Base-by-base conservation (phyloP, 2,113 vertebrate genomes). In the Sturnira hondurensis region DNA sequence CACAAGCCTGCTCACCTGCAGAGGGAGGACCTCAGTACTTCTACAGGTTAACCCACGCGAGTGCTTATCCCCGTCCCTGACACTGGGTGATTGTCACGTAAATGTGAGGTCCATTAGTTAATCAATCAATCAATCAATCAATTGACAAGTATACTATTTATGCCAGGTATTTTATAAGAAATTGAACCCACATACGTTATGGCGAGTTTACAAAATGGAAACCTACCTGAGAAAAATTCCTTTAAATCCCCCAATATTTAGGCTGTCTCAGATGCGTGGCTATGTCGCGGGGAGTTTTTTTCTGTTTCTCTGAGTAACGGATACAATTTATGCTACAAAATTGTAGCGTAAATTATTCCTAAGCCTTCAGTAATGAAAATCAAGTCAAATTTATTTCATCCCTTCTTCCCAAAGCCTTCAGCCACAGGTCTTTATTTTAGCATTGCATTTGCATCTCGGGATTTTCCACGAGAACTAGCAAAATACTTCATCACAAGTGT, bases 161-260 rank as follows among this genome's bases (percentile, higher is more conserved):
- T 41, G 41, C 24, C 52, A 2, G 26, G 45, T 7, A 16, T 80
- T 45, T 77, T 12, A 31, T 58, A 28, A 28, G 65, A 41, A 9
- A 9, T 0, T 11, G 33, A 67, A 13, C 14, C 14, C 15, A 4
- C 2, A 0, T 9, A 33, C 31, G 0, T 11, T 38, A 4, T 28
- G 50, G 14, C 13, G 7, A 70, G 31, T 43, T 11, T 16, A 8
- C 15, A 38, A 63, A 45, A 31, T 15, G 4, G n/a, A 90, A 58
- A 8, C 52, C 41, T 50, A 16, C 67, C 26, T 11, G 56, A 24
- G 81, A 61, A 61, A 90, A 7, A 43, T 43, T 26, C 36, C n/a
- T 36, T 54, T 31, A 41, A 1, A 31, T 52, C 19, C 52, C n/a
- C 71, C 41, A 0, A 15, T 52, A 28, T 10, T 22, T 26, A 13